Conservation (phyloP, 2,113 vertebrate genomes). For the Chaenogobius annularis region DNA sequence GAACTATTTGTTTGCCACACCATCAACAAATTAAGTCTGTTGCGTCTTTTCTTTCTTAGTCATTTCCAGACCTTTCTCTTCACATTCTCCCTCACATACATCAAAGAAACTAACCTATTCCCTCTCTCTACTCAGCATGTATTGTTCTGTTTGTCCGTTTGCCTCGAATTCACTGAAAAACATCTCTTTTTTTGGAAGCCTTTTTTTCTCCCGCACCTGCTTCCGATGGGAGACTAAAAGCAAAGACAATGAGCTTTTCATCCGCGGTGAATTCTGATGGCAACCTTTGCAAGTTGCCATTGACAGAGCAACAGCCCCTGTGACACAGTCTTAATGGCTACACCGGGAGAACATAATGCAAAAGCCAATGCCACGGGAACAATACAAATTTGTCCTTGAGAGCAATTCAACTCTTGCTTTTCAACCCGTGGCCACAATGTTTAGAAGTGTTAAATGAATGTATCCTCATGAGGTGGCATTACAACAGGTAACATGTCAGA, state of each 20-base stretch:
- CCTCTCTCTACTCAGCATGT: slow-evolving; percentile 21
- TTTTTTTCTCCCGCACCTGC: slow-evolving; percentile 42
- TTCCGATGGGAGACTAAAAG: slow-evolving; percentile 27
- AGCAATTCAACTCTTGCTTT: slow-evolving; percentile 1
- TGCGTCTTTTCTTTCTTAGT: background rate
- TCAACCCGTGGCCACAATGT: background rate
- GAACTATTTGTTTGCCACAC: background rate
- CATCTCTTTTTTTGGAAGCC: slow-evolving; percentile 23
- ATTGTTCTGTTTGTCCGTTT: slow-evolving; percentile 20
- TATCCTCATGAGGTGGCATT: background rate
- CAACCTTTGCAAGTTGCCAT: slow-evolving; percentile 15
- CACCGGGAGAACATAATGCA: slow-evolving; percentile 41
- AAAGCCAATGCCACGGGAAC: slow-evolving; percentile 15
- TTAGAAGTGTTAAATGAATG: slow-evolving; percentile 3
- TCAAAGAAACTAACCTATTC: slow-evolving; percentile 38
- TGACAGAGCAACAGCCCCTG: slow-evolving; percentile 24
- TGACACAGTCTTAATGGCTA: slow-evolving; percentile 51
- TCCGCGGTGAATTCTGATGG: slow-evolving; percentile 32
- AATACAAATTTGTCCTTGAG: slow-evolving; percentile 36
- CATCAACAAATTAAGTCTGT: background rate
- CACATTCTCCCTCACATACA: slow-evolving; percentile 17
- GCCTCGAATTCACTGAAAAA: slow-evolving; percentile 30
- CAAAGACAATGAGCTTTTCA: slow-evolving; percentile 37
- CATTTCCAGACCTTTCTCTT: background rate
- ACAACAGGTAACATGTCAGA: background rate